phyloP scores from a whole-genome alignment of 2,797 vertebrate species.

The Schizopygopsis malacanthus region DNA sequence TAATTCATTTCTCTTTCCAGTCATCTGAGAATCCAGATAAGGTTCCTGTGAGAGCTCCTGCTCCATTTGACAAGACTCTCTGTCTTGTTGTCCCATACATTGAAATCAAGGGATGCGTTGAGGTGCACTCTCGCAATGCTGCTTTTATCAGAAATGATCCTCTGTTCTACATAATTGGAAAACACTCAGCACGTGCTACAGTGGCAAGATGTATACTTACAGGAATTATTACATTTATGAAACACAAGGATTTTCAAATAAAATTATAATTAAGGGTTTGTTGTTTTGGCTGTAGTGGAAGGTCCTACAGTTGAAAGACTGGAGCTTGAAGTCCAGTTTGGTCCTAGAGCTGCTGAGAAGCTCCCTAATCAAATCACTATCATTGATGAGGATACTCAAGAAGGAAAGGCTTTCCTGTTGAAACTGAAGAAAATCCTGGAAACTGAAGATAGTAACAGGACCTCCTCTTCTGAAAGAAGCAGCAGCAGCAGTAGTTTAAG shows the following conservation, averaged over 20 bases:
- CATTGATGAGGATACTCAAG: conserved; percentile 57
- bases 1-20: conserved; percentile 64
- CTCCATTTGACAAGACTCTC: conserved; percentile 64
- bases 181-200: conserved; percentile 35
- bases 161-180: conserved; percentile 76
- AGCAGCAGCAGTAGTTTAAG: conserved; percentile 59
- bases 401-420: conserved; percentile 67
- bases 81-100: conserved; percentile 68
- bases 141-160: conserved; percentile 63
- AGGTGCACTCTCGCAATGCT: conserved; percentile 71
- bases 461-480: conserved; percentile 47
- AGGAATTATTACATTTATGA: not conserved
- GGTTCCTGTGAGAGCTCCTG: conserved; percentile 17
- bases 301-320: conserved; percentile 78
- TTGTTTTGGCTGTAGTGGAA: conserved; percentile 66
- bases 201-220: conserved; percentile 36
- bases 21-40: conserved; percentile 66
- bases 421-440: conserved; percentile 80
- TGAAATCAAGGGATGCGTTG: conserved; percentile 76
- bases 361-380: conserved; percentile 71
- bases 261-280: not conserved
- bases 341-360: conserved; percentile 78
- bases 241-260: not conserved
- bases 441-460: conserved; percentile 59
- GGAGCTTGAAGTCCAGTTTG: conserved; percentile 78